Conservation (phyloP, 2,888 invertebrate species). For the Nomada goodeniana region DNA sequence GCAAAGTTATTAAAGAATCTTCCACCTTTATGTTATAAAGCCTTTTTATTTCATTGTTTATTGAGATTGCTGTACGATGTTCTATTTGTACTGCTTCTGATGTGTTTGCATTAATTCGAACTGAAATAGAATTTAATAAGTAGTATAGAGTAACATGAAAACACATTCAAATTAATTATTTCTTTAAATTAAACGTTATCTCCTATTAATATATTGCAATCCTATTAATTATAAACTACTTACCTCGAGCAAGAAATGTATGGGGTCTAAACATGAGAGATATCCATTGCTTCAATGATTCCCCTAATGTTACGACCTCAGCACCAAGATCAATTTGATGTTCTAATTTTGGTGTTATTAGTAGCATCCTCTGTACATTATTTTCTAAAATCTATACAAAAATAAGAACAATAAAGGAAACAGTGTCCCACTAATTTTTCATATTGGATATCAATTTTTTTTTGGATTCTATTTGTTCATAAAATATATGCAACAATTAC, state of each 20-base stretch:
- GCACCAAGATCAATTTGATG: conserved; percentile 74
- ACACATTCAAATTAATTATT: not conserved
- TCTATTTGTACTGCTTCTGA: conserved; percentile 74
- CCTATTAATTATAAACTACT: conserved; percentile 16
- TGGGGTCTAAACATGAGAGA: conserved; percentile 72
- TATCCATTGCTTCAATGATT: conserved; percentile 75
- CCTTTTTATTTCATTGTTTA: conserved; percentile 74
- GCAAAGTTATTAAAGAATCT: conserved; percentile 67
- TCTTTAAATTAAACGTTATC: not conserved
- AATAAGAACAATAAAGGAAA: conserved; percentile 5
- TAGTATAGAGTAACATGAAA: not conserved
- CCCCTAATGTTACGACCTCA: conserved; percentile 75
- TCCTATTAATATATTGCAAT: not conserved
- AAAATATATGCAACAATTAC: not conserved
- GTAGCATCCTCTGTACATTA: conserved; percentile 50
- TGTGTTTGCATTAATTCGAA: conserved; percentile 67
- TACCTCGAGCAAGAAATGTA: conserved; percentile 72
- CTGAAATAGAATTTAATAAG: conserved; percentile 51
- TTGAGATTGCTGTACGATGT: conserved; percentile 67
- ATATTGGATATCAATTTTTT: not conserved
- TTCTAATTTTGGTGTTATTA: conserved; percentile 75
- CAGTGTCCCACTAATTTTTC: not conserved
- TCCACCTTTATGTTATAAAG: conserved; percentile 73
- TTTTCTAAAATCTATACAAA: conserved; percentile 58
- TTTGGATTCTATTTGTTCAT: not conserved